Conservation (phyloP, 2,797 vertebrate genomes). For the Myotis findleyi region DNA sequence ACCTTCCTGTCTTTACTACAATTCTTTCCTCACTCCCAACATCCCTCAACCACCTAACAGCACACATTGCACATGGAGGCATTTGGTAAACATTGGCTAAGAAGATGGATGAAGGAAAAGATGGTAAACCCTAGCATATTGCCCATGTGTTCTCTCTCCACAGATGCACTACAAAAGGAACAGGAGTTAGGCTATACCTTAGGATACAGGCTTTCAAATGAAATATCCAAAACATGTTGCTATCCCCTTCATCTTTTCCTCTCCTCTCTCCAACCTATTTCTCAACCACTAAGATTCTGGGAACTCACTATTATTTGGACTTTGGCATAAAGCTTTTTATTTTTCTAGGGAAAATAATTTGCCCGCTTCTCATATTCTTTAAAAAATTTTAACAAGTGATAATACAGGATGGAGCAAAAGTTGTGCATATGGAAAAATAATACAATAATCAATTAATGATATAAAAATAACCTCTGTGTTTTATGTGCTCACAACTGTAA, state of each 20-base stretch:
- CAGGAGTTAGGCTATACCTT: background rate
- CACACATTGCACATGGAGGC: background rate
- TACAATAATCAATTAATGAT: background rate
- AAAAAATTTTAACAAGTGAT: background rate
- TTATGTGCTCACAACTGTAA: background rate
- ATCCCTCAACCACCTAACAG: background rate
- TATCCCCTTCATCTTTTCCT: background rate
- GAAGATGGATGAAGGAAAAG: background rate
- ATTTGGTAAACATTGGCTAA: background rate
- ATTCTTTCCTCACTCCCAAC: background rate
- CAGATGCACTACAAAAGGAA: background rate
- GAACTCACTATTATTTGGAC: background rate
- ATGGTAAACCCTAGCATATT: background rate
- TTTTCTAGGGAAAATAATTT: slow-evolving; percentile 39
- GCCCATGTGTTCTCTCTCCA: background rate
- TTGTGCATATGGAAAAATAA: background rate
- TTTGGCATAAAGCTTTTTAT: background rate
- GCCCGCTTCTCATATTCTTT: background rate
- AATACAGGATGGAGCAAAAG: background rate
- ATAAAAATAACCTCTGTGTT: background rate
- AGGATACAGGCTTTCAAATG: background rate
- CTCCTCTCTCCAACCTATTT: background rate
- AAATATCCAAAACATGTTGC: background rate
- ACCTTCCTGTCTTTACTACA: background rate
- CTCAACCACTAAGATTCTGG: background rate